Conservation (phyloP, 2,888 invertebrate species). For the Heliothis peltigera region DNA sequence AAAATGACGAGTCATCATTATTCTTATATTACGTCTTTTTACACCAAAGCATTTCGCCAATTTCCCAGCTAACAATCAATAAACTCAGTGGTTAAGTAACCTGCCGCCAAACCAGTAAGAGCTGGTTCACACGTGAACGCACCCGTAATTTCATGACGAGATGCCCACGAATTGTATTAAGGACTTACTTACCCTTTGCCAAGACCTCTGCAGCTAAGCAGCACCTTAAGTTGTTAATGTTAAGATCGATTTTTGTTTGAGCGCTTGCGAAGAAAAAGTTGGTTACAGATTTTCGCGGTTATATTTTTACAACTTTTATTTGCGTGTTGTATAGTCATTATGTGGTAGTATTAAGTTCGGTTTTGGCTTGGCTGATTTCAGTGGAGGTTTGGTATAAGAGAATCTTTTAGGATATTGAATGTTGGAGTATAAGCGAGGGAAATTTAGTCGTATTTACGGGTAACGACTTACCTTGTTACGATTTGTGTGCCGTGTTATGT, state of each 20-base stretch:
- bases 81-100: conserved; percentile 56
- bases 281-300: conserved; percentile 54
- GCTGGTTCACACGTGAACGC: conserved; percentile 77
- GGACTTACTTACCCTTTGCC: conserved; percentile 65
- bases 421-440: conserved; percentile 62
- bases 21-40: neutral
- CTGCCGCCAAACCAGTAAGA: conserved; percentile 62
- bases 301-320: conserved; percentile 34
- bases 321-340: conserved; percentile 40
- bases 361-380: conserved; percentile 31
- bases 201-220: conserved; percentile 17
- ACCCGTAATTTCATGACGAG: conserved; percentile 74
- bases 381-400: conserved; percentile 27
- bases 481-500: conserved; percentile 53
- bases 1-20: too few species aligned
- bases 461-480: conserved; percentile 74
- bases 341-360: neutral
- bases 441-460: conserved; percentile 69
- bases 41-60: conserved; percentile 22
- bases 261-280: conserved; percentile 1
- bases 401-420: conserved; percentile 71
- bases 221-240: accelerated
- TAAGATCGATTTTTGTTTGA: conserved; percentile 15
- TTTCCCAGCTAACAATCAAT: conserved; percentile 51
- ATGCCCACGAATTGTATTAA: conserved; percentile 79